Conservation (phyloP, 2,797 vertebrate species). For the Manis pentadactyla region DNA sequence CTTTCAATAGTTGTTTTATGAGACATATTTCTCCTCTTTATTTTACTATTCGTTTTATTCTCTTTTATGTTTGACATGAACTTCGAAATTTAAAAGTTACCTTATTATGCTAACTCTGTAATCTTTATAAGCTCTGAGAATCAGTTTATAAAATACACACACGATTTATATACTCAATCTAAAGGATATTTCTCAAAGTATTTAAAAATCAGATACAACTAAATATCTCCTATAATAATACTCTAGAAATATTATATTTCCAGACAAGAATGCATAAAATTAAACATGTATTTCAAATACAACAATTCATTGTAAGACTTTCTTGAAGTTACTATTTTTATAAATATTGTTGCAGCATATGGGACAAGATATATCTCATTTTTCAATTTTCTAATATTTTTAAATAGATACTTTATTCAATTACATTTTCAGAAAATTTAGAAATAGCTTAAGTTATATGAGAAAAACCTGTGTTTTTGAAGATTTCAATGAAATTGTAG, state of each 20-base stretch:
- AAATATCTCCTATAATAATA: not conserved
- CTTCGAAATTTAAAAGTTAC: not conserved
- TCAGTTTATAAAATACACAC: not conserved
- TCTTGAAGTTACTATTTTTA: not conserved
- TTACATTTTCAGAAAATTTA: not conserved
- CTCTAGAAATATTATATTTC: not conserved
- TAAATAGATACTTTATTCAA: not conserved
- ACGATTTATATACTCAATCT: not conserved
- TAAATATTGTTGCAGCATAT: not conserved
- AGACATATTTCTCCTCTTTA: not conserved
- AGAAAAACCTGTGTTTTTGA: not conserved
- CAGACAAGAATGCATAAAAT: not conserved
- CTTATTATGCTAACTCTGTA: not conserved
- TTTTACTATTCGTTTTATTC: not conserved
- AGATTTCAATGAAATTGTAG: not conserved
- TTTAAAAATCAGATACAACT: not conserved
- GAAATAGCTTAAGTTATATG: not conserved
- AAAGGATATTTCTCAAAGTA: not conserved
- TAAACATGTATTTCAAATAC: not conserved
- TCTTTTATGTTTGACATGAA: not conserved
- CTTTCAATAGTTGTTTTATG: not conserved
- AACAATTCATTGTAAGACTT: not conserved
- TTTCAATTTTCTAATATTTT: not conserved
- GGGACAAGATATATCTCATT: not conserved
- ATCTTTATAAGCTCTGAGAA: not conserved